Evolutionary conservation across 1,140 invertebrate genomes (phyloP), one percentile per base, ranked within the genome.

Genomic region (Popillia japonica): DNA sequence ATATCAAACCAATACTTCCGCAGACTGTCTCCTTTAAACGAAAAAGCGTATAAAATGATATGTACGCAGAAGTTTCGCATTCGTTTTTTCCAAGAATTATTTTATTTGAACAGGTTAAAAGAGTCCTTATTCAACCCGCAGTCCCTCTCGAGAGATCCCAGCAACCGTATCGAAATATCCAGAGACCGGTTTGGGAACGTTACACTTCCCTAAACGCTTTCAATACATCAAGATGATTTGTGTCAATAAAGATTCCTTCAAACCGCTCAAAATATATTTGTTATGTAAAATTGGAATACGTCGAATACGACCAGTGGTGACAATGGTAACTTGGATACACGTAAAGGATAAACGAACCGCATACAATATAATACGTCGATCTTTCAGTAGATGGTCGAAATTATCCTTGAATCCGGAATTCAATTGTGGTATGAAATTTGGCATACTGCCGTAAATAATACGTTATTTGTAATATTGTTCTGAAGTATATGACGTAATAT

Each of bases 241-340:
- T 55, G 48, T 55, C 48, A 55, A 55, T 55, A 55, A 55, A 55
- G 48, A 55, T 55, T 55, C 48, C 48, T 55, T 55, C 48, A 55
- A 55, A 55, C 48, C 48, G 7, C 48, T 7, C 48, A 55, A 14
- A 55, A 55, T 55, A 34, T 34, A 17, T 55, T 55, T 55, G 48
- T 17, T n/a, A 55, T 55, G 14, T 55, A 55, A 55, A 55, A 55
- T 55, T 55, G 14, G 48, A 55, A 55, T 55, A 17, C 48, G 48
- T n/a, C 48, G 48, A 55, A 55, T 55, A n/a, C 14, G 14, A 55
- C 17, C 48, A 17, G 48, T 6, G 48, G 17, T 17, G 48, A 55
- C 14, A 14, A 55, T 55, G 17, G 17, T 6, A n/a, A 55, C 48
- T 34, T 4, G 14, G 14, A 55, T 55, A 17, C 6, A 17, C 14